Percentiles rank a stretch among this genome's conserved stretches.
phyloP scores from a whole-genome alignment of 2,888 invertebrate genomes.

The Drosophila paranaensis region DNA sequence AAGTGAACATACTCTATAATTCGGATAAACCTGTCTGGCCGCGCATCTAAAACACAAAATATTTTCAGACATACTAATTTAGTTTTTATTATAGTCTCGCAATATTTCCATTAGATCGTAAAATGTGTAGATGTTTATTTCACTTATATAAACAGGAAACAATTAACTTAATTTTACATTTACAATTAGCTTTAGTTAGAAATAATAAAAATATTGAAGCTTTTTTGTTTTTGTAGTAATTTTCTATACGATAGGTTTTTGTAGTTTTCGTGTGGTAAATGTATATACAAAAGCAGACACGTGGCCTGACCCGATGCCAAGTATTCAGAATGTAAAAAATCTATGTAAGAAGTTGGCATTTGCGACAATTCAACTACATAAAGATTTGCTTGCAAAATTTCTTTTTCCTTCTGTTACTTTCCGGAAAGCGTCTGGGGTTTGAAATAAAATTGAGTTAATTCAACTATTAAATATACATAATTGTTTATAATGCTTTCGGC shows the following conservation, averaged over 20 bases:
- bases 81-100: conserved; percentile 61
- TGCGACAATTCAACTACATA: conserved; percentile 38
- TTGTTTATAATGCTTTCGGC: conserved; percentile 61
- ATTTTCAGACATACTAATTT: conserved; percentile 50
- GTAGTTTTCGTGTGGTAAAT: conserved; percentile 42
- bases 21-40: background rate
- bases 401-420: background rate
- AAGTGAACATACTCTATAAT: too few species aligned
- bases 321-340: conserved; percentile 45
- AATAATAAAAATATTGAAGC: conserved; percentile 79
- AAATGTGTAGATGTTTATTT: conserved; percentile 66
- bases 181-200: conserved; percentile 77
- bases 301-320: conserved; percentile 50
- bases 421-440: conserved; percentile 37
- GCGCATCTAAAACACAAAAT: background rate
- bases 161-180: conserved; percentile 73
- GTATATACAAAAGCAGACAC: conserved; percentile 49
- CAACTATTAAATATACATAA: conserved; percentile 64
- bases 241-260: conserved; percentile 55
- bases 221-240: conserved; percentile 60
- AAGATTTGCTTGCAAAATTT: conserved; percentile 24
- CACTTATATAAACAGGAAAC: conserved; percentile 77
- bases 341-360: conserved; percentile 55
- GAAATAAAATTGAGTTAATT: conserved; percentile 72
- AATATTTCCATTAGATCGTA: conserved; percentile 61